Base-by-base conservation (phyloP, 2,797 vertebrate genomes). In the Ceryle rudis region DNA sequence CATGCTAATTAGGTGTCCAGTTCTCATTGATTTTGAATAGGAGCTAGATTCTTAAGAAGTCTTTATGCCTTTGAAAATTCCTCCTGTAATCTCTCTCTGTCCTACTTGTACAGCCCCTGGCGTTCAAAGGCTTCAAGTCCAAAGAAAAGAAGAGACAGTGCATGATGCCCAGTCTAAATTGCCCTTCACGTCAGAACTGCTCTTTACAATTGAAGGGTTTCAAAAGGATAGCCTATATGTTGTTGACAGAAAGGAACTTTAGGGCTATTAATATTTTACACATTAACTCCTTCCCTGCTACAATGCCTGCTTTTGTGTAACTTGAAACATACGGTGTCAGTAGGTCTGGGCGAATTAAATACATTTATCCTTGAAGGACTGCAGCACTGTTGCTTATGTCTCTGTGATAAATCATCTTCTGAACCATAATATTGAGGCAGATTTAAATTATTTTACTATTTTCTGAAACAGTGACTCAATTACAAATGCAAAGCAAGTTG, bases 1-100 rank as follows among this genome's bases (percentile, higher is more conserved):
- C 55, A 29, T 66, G 70, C 46, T 94, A 94, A 95, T 96, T 96
- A 96, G 62, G 49, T 84, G 77, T 85, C 90, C 91, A 86, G 57
- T 35, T 79, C 58, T 81, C 88, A 79, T 52, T 89, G 92, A 92
- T 90, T 94, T 61, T 78, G 82, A 86, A 89, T 72, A 54, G 70
- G 31, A 90, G 58, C 58, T 77, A 22, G 55, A 62, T 77, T 47
- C 70, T 80, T 89, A 92, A 92, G 77, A 95, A 89, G 51, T 84
- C 64, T 37, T 66, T 14, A 26, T 66, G 62, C 58, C 73, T 92
- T 95, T 96, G 90, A 94, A 95, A 92, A 84, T 79, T 65, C 66
- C 70, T 84, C n/a, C 47, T 91, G 46, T 88, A 95, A 86, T 89
- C 57, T 91, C 61, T 86, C 44, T 75, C 8, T 15, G 21, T 47